A percentile compares a stretch with the other conserved stretches of the same genome.
Evolutionary conservation across 2,113 vertebrate genomes (phyloP).

Genomic region (Kobus ellipsiprymnus): DNA sequence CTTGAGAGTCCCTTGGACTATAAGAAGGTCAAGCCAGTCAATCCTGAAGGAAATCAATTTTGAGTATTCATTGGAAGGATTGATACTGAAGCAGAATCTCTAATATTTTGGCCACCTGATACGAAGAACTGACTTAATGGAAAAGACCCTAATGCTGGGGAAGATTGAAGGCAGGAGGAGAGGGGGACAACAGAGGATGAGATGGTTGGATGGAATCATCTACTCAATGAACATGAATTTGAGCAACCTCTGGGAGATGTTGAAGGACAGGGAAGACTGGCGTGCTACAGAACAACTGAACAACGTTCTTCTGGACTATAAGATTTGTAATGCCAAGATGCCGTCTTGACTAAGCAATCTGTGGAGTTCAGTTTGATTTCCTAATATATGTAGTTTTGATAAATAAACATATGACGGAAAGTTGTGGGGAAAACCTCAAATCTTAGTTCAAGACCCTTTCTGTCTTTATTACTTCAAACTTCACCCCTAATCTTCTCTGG

Average conservation of each 20-base stretch:
- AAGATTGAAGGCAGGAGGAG: background rate
- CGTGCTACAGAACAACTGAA: accelerated
- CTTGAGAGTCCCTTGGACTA: background rate
- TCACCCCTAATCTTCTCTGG: background rate
- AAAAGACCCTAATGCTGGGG: background rate
- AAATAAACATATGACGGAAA: background rate
- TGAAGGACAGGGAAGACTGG: background rate
- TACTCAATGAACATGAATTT: background rate
- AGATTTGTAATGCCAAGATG: background rate
- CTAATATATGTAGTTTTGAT: background rate
- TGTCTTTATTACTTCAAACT: background rate
- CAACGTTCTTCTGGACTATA: background rate
- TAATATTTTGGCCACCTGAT: background rate
- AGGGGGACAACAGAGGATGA: background rate
- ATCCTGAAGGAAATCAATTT: background rate
- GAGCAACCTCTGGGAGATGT: accelerated
- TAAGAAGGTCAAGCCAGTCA: background rate
- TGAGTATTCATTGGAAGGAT: background rate
- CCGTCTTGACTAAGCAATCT: background rate
- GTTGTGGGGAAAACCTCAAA: background rate
- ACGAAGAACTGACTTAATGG: background rate
- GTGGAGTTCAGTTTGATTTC: background rate
- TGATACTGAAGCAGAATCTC: background rate
- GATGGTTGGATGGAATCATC: background rate
- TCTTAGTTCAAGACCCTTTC: background rate